A percentile compares a stretch with the other conserved stretches of the same genome.
Evolutionary conservation across 2,888 invertebrate genomes (phyloP).

Genomic region (Volucella zonaria): DNA sequence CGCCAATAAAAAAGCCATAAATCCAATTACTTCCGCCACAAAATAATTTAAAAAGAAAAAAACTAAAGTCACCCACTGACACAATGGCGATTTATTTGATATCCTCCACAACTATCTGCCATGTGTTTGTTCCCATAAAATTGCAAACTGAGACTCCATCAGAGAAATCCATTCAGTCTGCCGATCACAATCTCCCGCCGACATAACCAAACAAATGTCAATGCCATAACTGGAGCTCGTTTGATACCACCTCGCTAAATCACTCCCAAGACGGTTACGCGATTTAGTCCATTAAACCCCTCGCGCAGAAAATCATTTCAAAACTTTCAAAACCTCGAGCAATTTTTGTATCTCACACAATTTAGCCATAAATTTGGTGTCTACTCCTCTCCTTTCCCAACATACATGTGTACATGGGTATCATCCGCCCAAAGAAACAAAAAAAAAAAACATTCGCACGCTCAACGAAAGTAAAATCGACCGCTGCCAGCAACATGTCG

Average conservation of each 20-base stretch:
- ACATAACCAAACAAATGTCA: constrained; percentile 9
- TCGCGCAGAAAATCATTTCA: not conserved
- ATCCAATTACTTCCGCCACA: too few relatives aligned
- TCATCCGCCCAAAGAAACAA: constrained; percentile 27
- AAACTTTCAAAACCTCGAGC: constrained; percentile 24
- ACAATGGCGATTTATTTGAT: too few relatives aligned
- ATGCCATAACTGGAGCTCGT: not conserved
- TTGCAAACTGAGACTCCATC: too few relatives aligned
- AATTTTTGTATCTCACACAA: constrained; percentile 11
- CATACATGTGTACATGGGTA: not conserved
- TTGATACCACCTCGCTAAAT: not conserved
- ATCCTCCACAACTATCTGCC: too few relatives aligned
- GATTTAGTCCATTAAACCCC: too few relatives aligned
- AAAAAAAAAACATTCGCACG: constrained; percentile 33
- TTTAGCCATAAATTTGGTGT: not conserved
- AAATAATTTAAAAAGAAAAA: too few relatives aligned
- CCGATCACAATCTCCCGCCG: not conserved
- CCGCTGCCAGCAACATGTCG: not conserved
- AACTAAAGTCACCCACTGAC: too few relatives aligned
- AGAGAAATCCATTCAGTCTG: not conserved
- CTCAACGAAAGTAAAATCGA: constrained; percentile 44
- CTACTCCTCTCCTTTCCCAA: not conserved
- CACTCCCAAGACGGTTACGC: not conserved
- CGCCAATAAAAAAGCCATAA: too few relatives aligned
- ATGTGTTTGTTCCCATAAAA: too few relatives aligned